Evolutionary conservation across 2,113 vertebrate species (phyloP).

Genomic region (Ornithorhynchus anatinus): DNA sequence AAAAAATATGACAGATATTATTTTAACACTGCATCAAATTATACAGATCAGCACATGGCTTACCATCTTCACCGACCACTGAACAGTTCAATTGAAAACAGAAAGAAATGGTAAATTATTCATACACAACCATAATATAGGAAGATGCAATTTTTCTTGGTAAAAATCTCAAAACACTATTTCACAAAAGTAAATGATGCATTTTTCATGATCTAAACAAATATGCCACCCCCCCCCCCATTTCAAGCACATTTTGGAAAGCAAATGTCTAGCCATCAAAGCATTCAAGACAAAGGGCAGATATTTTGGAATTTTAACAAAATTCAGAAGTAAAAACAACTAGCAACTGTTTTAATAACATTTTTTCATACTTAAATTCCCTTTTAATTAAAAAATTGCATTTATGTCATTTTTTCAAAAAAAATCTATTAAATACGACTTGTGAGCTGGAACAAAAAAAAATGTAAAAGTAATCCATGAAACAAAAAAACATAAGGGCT

Average conservation of each 20-base stretch:
- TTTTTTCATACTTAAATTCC: no score
- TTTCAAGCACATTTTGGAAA: slow-evolving; percentile 42
- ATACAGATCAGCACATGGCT: slow-evolving; percentile 81
- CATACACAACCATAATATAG: slow-evolving; percentile 64
- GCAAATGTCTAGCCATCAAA: slow-evolving; percentile 41
- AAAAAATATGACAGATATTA: slow-evolving; percentile 65
- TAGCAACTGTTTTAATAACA: no score
- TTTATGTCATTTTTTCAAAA: no score
- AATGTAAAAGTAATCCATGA: no score
- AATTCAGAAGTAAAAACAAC: slow-evolving; percentile 19
- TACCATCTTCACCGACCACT: slow-evolving; percentile 97
- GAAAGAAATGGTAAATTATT: slow-evolving; percentile 85
- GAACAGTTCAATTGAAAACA: slow-evolving; percentile 82
- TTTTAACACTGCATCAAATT: slow-evolving; percentile 74
- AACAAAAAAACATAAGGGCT: no score
- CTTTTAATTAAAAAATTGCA: no score
- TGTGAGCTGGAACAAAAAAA: no score
- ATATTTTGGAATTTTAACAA: slow-evolving; percentile 57
- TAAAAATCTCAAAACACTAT: slow-evolving; percentile 30
- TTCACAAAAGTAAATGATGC: slow-evolving; percentile 35
- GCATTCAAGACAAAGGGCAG: slow-evolving; percentile 51
- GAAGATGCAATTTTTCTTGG: slow-evolving; percentile 47
- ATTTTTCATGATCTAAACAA: slow-evolving; percentile 49
- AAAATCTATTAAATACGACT: no score
- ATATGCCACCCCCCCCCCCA: slow-evolving; percentile 39